Evolutionary conservation across 1,140 invertebrate genomes (phyloP), one percentile per base, ranked within the genome.

Genomic region (Drosophila pseudoobscura): DNA sequence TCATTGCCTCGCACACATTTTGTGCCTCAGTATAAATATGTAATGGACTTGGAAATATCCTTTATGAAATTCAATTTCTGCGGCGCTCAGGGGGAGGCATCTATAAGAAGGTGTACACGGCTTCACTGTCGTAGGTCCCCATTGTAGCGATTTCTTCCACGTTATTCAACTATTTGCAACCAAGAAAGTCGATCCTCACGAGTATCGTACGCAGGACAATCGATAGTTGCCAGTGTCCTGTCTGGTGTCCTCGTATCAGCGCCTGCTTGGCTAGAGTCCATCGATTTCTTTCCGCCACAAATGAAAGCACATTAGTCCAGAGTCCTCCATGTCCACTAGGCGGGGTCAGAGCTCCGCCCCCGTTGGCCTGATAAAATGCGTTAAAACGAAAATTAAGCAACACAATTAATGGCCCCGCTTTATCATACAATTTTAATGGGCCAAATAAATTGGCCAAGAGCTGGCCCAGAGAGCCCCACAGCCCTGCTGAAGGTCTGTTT

Each of bases 321-420:
- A 77, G 72, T 68, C 17, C 17, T 0, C 17, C 17, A 17, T 17
- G 59, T 69, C 60, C 24, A 6, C 50, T 11, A 35, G n/a, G 7
- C 8, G 24, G 31, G 22, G 22, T 26, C 52, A 17, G 6, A 44
- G 58, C 26, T 17, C 13, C 3, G 47, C 15, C 59, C 45, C 17
- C 17, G 17, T 17, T 60, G 63, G 69, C 65, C 78, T 87, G 78
- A 80, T 87, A 82, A 87, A 85, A 87, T 87, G 82, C 82, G 78
- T 87, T 87, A 87, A 82, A 87, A 87, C 69, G 78, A 87, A 82
- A 87, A 87, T 87, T 87, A 87, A 87, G 82, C 82, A 87, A 87
- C 78, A 88, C 78, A 87, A 88, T 88, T 88, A 87, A 87, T 88
- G 83, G 78, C 52, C 60, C 64, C 63, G 70, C 66, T 88, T 87